Percentiles rank a stretch among this genome's conserved stretches.
phyloP scores from a whole-genome alignment of 2,797 vertebrate species.

The Hirundo rustica region DNA sequence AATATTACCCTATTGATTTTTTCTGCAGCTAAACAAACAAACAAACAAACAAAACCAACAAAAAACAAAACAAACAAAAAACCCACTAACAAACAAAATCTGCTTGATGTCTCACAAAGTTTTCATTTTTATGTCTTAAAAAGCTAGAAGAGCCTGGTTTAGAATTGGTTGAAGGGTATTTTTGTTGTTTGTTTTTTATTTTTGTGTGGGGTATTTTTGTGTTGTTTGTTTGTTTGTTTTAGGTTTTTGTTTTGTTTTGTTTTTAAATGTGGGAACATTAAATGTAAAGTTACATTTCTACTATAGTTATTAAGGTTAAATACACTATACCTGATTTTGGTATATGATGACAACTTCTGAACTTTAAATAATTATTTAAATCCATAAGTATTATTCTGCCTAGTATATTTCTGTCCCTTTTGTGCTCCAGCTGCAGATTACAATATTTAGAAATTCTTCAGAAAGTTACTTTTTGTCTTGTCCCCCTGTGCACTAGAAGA shows the following conservation, averaged over 20 bases:
- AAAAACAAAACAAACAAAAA: no score
- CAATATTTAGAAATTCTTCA: neutral
- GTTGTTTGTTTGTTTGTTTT: no score
- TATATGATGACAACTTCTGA: neutral
- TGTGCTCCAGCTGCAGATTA: neutral
- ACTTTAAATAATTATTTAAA: neutral
- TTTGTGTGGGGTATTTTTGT: fast-evolving
- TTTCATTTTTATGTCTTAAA: neutral
- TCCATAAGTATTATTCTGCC: neutral
- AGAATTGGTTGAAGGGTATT: neutral
- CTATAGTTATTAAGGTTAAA: neutral
- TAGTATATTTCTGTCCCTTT: neutral
- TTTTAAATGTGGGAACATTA: neutral
- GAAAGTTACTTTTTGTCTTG: neutral
- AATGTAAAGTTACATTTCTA: neutral
- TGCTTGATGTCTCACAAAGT: neutral
- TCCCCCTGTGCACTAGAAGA: neutral
- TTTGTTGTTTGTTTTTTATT: neutral
- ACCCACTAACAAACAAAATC: neutral
- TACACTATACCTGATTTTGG: neutral
- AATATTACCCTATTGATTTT: neutral
- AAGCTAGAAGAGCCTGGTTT: neutral
- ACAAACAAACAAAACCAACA: no score
- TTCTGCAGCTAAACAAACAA: neutral
- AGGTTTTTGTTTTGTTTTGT: neutral